phyloP scores from a whole-genome alignment of 2,113 vertebrate species.

The Emydocephalus ijimae region DNA sequence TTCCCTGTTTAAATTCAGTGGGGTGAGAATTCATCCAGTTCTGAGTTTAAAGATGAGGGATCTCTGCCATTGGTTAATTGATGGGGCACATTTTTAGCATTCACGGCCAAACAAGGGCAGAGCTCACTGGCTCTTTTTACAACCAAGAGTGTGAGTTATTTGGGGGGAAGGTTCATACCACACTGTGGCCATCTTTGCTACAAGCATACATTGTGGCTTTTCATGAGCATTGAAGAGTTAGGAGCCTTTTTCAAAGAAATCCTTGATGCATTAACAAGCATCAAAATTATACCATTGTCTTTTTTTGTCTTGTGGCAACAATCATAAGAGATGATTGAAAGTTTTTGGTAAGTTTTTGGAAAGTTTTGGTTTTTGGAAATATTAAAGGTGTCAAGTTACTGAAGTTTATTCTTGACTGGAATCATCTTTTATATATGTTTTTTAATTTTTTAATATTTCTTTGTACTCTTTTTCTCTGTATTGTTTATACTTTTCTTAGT shows the following conservation, averaged over 20 bases:
- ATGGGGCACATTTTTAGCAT: constrained; percentile 11
- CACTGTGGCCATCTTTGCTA: not conserved
- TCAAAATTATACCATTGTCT: not conserved
- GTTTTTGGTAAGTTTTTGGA: not conserved
- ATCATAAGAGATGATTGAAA: not conserved
- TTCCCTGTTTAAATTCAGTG: not conserved
- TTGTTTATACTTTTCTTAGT: not conserved
- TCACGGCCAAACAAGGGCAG: constrained; percentile 14
- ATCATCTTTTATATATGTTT: not conserved
- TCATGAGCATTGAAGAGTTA: not conserved
- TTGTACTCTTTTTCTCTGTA: not conserved
- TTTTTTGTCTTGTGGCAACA: not conserved
- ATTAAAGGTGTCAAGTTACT: not conserved
- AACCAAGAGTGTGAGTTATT: constrained; percentile 1
- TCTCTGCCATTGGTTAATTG: not conserved
- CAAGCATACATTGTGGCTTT: not conserved
- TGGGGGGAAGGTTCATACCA: not conserved
- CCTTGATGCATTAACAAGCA: not conserved
- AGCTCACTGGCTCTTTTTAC: not conserved
- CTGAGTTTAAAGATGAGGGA: not conserved
- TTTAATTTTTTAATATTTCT: not conserved
- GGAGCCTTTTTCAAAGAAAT: not conserved
- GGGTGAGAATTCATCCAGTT: not conserved
- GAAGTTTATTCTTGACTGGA: not conserved
- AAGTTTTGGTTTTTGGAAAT: not conserved